These are phyloP conservation scores for Macquaria ambigua DNA, from an alignment of 2,113 vertebrate species.

Conservation along the genomic window DNA sequence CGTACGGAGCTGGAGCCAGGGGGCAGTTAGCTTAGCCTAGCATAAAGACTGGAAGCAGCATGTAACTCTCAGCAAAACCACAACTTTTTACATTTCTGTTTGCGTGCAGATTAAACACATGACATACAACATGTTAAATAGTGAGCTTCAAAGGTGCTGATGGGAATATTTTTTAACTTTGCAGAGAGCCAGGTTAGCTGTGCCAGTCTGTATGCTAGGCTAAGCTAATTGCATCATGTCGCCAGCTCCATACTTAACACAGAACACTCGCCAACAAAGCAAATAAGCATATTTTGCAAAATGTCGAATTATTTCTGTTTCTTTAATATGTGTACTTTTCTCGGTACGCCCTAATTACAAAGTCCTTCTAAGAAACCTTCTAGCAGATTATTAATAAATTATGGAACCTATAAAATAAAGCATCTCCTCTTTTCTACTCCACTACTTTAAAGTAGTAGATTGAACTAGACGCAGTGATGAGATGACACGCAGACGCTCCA, in stretches of 20 bases:
- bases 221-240: neutral
- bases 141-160: neutral
- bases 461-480: neutral
- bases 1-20: too few species aligned
- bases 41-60: neutral
- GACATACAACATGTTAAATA: neutral
- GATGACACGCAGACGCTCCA: neutral
- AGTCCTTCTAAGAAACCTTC: neutral
- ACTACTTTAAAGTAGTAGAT: neutral
- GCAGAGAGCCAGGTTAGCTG: too few species aligned
- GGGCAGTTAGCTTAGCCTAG: constrained; percentile 3
- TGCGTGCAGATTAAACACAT: neutral
- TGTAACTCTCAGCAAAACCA: neutral
- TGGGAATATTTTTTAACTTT: too few species aligned
- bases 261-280: neutral
- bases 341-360: neutral
- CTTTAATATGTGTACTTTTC: neutral
- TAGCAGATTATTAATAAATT: neutral
- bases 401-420: neutral
- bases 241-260: neutral
- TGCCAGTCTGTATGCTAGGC: neutral
- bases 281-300: neutral
- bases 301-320: neutral
- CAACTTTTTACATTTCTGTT: neutral
- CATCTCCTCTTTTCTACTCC: neutral